Base-by-base conservation (phyloP, 2,888 invertebrate species). In the Andrena trimmerana region DNA sequence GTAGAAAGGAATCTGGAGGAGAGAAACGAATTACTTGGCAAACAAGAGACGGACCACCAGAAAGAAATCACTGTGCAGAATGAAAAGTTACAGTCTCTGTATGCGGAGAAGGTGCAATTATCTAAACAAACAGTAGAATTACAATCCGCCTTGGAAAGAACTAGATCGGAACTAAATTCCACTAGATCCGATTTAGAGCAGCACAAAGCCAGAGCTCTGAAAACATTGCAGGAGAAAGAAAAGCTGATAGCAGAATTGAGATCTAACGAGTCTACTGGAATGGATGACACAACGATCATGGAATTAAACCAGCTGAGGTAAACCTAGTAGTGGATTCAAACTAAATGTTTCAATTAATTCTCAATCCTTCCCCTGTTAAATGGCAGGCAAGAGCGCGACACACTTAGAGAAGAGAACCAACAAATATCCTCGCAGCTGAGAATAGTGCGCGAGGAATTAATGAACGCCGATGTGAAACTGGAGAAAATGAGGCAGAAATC, bases 161-260 rank as follows among this genome's bases (percentile, higher is more conserved):
- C 84, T 78, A 88, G 90, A 71, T 83, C 86, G 57, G 94, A 94
- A 76, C 84, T 94, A 42, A 92, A 90, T 75, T 88, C 90, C 1
- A 91, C 94, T 16, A 94, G 94, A 29, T 91, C 92, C 6, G 97
- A 98, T 91, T 95, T 97, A 89, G 95, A 96, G 73, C 96, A 97
- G 73, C 97, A 98, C 93, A 96, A 97, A 88, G 96, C 96, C n/a
- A 96, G 97, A 90, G 97, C 97, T 0, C 96, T 97, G 89, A 95
- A 96, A 85, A 97, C 97, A 79, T 94, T 98, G 8, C 96, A 96
- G 92, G 96, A 96, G 83, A 97, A 97, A 90, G 97, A 98, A 90
- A 96, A 96, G 87, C 93, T 97, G 33, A 97, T 97, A 76, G 94
- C 95, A 7, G 96, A 96, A 88, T 93, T 97, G 50, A 95, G 95